Percentiles rank a stretch among this genome's conserved stretches.
Evolutionary conservation across 2,113 vertebrate species (phyloP).

Genomic region (Erpornis zantholeuca): DNA sequence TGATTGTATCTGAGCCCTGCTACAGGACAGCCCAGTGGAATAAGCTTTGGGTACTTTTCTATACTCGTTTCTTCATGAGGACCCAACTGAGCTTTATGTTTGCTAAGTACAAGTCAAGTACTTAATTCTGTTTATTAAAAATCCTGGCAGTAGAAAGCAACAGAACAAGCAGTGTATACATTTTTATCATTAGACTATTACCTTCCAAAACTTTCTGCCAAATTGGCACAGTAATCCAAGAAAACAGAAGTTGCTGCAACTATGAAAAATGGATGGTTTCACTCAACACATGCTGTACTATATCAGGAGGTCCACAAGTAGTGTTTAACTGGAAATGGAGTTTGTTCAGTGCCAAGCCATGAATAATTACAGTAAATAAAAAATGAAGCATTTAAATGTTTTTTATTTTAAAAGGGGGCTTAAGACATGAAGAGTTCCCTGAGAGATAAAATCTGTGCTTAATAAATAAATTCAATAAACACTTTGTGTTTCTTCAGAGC

Average conservation of each 20-base stretch:
- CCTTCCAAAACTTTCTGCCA: background rate
- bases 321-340: slow-evolving; percentile 26
- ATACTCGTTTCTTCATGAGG: background rate
- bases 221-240: background rate
- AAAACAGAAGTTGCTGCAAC: background rate
- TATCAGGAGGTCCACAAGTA: background rate
- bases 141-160: background rate
- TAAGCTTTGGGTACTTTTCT: background rate
- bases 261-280: background rate
- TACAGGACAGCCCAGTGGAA: background rate
- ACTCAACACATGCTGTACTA: background rate
- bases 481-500: background rate
- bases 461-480: slow-evolving; percentile 12
- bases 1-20: background rate
- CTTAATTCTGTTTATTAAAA: background rate
- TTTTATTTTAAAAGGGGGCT: background rate
- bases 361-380: slow-evolving; percentile 22
- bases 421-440: background rate
- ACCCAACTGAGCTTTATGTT: background rate
- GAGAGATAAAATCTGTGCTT: background rate
- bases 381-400: background rate
- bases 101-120: background rate
- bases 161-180: background rate
- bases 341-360: slow-evolving; percentile 5
- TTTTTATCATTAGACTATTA: background rate